Evolutionary conservation across 2,888 invertebrate species (phyloP).

Genomic region (Apodemia duryi): DNA sequence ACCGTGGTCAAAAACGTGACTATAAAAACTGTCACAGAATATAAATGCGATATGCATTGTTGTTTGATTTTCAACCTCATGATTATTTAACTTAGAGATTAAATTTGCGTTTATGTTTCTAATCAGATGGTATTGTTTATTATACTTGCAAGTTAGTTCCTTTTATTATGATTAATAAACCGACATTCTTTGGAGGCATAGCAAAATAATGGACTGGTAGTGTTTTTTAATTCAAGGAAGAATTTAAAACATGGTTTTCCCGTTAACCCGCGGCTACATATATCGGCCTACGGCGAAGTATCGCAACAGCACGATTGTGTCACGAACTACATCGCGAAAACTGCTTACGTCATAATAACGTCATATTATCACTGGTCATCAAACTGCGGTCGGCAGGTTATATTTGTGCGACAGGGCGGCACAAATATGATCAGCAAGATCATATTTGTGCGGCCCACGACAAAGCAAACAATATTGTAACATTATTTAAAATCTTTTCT

Average conservation of each 20-base stretch:
- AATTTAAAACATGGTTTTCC: background rate
- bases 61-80: conserved; percentile 29
- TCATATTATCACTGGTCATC: too few relatives aligned
- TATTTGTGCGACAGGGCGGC: too few relatives aligned
- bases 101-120: conserved; percentile 22
- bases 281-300: too few relatives aligned
- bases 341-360: too few relatives aligned
- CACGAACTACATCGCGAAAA: too few relatives aligned
- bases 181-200: conserved; percentile 14
- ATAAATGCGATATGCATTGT: conserved; percentile 35
- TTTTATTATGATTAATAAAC: conserved; percentile 26
- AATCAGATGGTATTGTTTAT: conserved; percentile 35
- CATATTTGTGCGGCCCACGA: too few relatives aligned
- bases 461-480: too few relatives aligned
- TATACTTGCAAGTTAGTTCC: conserved; percentile 28
- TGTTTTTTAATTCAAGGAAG: conserved; percentile 1
- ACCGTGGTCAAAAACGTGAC: conserved; percentile 44
- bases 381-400: too few relatives aligned
- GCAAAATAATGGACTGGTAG: background rate
- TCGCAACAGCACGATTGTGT: too few relatives aligned
- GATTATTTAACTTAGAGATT: conserved; percentile 23
- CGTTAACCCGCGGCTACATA: background rate
- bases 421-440: too few relatives aligned
- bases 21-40: conserved; percentile 50
- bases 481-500: too few relatives aligned